Conservation (phyloP, 2,113 vertebrate genomes). For the Triplophysa rosa region DNA sequence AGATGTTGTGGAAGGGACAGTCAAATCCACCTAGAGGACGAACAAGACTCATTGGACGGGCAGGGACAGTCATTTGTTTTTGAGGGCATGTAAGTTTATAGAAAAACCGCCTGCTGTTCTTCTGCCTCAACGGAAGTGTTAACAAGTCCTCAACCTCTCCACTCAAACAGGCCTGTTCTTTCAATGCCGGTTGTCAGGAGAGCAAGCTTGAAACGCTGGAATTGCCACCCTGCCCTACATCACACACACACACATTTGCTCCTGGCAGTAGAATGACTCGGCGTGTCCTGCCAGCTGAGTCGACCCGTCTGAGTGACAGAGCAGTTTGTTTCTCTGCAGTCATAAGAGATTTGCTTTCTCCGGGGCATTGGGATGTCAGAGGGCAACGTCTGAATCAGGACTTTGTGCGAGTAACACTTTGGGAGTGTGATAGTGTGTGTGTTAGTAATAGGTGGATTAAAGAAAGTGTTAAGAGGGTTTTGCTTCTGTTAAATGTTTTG, state of each 20-base stretch:
- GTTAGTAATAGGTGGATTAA: not conserved
- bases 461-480: slow-evolving; percentile 10
- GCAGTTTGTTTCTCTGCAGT: slow-evolving; percentile 36
- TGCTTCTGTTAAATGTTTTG: slow-evolving; percentile 15
- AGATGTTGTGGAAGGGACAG: slow-evolving; percentile 11
- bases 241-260: slow-evolving; percentile 1
- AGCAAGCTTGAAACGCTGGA: slow-evolving; percentile 14
- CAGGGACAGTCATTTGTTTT: slow-evolving; percentile 5
- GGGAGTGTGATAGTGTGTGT: not conserved
- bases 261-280: slow-evolving; percentile 8
- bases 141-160: slow-evolving; percentile 7
- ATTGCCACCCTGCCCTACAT: not conserved
- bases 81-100: slow-evolving; percentile 20
- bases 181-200: slow-evolving; percentile 11
- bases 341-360: slow-evolving; percentile 22
- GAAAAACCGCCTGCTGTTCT: slow-evolving; percentile 18
- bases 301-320: slow-evolving; percentile 12
- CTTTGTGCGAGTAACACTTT: slow-evolving; percentile 37
- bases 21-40: slow-evolving; percentile 6
- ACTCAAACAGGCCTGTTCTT: not conserved
- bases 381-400: slow-evolving; percentile 5
- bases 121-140: slow-evolving; percentile 3
- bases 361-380: not conserved
- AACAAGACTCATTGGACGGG: slow-evolving; percentile 3
- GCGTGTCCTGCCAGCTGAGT: slow-evolving; percentile 1